A percentile compares a stretch with the other conserved stretches of the same genome.
These are phyloP conservation scores for Orycteropus afer DNA, from an alignment of 2,113 vertebrate genomes.

Conservation along the genomic window DNA sequence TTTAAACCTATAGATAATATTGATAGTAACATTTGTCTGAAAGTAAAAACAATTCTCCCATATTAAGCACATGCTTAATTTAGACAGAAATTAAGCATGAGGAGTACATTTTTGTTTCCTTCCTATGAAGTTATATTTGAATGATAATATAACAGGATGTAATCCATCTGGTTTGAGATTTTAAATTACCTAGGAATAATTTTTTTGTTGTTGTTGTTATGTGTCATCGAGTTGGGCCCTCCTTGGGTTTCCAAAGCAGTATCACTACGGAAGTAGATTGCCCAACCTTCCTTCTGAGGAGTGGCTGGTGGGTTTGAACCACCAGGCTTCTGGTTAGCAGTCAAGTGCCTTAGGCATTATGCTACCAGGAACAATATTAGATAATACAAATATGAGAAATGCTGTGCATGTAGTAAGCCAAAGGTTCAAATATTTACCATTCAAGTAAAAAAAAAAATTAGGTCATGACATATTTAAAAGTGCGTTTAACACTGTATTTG, in stretches of 20 bases:
- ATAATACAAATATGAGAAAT: not conserved
- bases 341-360: too few relatives aligned
- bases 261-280: too few relatives aligned
- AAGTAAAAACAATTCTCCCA: not conserved
- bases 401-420: not conserved
- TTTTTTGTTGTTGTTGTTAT: too few relatives aligned
- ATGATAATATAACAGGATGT: not conserved
- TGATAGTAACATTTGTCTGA: slow-evolving; percentile 46
- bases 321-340: too few relatives aligned
- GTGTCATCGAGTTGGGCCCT: too few relatives aligned
- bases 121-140: not conserved
- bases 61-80: not conserved
- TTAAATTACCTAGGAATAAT: not conserved
- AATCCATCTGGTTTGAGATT: not conserved
- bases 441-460: not conserved
- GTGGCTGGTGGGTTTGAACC: too few relatives aligned
- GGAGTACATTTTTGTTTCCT: slow-evolving; percentile 11
- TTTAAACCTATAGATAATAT: slow-evolving; percentile 19
- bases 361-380: not conserved
- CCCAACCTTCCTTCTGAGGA: too few relatives aligned
- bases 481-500: not conserved
- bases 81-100: not conserved
- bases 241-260: too few relatives aligned
- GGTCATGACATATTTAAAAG: not conserved
- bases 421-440: not conserved